Evolutionary conservation across 2,113 vertebrate genomes (phyloP).

Genomic region (Amia ocellicauda): DNA sequence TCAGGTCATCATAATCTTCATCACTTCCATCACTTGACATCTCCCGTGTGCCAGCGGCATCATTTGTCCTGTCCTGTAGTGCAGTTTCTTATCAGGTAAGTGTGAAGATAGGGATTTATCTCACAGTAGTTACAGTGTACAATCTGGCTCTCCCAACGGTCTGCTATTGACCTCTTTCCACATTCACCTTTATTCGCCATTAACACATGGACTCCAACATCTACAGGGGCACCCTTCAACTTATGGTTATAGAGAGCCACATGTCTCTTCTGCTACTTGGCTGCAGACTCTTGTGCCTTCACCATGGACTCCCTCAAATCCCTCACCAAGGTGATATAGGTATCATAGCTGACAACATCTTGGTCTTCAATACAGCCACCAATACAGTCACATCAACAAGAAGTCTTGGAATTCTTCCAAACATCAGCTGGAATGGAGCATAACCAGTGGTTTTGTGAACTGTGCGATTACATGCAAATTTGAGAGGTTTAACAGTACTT

Average conservation of each 20-base stretch:
- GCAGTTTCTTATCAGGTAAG: neutral
- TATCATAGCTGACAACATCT: slow-evolving; percentile 9
- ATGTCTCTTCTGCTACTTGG: slow-evolving; percentile 15
- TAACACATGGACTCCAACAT: slow-evolving; percentile 13
- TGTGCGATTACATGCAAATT: neutral
- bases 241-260: slow-evolving; percentile 13
- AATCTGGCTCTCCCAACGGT: slow-evolving; percentile 14
- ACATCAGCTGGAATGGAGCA: slow-evolving; percentile 21
- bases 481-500: neutral
- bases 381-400: slow-evolving; percentile 29
- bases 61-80: neutral
- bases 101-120: neutral
- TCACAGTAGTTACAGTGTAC: neutral
- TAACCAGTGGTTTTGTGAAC: slow-evolving; percentile 5
- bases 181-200: slow-evolving; percentile 21
- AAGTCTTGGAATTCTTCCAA: slow-evolving; percentile 12
- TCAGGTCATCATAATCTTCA: neutral
- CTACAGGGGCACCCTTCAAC: slow-evolving; percentile 11
- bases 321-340: slow-evolving; percentile 8
- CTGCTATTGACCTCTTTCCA: slow-evolving; percentile 9
- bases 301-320: slow-evolving; percentile 12
- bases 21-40: neutral
- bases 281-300: slow-evolving; percentile 11
- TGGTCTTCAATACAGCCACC: slow-evolving; percentile 1
- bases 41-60: no score